phyloP scores from a whole-genome alignment of 2,797 vertebrate species.

The Notoglanidium macrostoma region DNA sequence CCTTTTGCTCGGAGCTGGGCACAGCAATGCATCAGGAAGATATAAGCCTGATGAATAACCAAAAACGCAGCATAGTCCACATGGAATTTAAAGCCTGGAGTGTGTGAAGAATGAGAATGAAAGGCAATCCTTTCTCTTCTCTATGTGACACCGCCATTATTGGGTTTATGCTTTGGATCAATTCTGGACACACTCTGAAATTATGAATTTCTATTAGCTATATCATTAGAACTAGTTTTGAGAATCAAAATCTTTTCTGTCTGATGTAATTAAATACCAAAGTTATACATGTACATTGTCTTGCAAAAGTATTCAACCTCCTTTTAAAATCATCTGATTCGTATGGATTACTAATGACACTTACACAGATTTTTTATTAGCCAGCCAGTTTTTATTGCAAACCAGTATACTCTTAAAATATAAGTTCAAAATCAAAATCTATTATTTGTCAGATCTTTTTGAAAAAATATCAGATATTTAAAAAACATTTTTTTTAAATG shows the following conservation, averaged over 20 bases:
- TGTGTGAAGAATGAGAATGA: slow-evolving; percentile 39
- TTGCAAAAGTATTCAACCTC: not conserved
- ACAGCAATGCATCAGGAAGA: slow-evolving; percentile 53
- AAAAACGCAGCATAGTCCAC: slow-evolving; percentile 32
- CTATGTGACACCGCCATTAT: not conserved
- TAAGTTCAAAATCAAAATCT: not conserved
- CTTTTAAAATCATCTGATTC: not conserved
- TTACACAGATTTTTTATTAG: too few relatives aligned
- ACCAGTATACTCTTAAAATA: too few relatives aligned
- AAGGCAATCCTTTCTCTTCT: slow-evolving; percentile 23
- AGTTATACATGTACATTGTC: not conserved
- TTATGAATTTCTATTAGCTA: not conserved
- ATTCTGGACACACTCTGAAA: not conserved
- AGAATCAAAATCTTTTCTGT: not conserved
- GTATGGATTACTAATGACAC: too few relatives aligned
- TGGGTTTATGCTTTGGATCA: not conserved
- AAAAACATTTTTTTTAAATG: too few relatives aligned
- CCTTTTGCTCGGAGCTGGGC: slow-evolving; percentile 47
- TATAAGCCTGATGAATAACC: slow-evolving; percentile 54
- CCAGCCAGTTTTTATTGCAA: not conserved
- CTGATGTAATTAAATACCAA: not conserved
- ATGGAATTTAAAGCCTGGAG: slow-evolving; percentile 34
- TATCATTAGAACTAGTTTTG: not conserved
- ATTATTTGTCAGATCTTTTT: not conserved
- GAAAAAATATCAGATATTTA: not conserved